Evolutionary conservation across 2,797 vertebrate species (phyloP), one percentile per base, ranked within the genome.

Genomic region (Aplochiton taeniatus): DNA sequence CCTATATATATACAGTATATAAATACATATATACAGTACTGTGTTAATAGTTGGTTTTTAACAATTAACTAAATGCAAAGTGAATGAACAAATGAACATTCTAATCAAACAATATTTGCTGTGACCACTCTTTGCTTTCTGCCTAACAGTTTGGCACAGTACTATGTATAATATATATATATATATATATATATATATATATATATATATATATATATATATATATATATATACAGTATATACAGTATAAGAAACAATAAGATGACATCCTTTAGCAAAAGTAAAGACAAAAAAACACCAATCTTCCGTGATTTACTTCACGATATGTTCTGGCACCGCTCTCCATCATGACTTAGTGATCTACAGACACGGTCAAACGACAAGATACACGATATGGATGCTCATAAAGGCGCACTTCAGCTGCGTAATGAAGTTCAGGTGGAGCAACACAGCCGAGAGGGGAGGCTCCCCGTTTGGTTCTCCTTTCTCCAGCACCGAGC

Each of bases 391-490:
- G 74, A 64, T 48, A 60, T 75, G 75, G 65, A 64, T 58, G 11
- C 77, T 81, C 73, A 66, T 82, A 66, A 76, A 73, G 8, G 48
- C 54, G 43, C 48, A 31, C 18, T 47, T 53, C 8, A 58, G 76
- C 63, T 44, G 60, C 56, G 61, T 85, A 85, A 86, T 81, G 71
- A 81, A 66, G 70, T 82, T 85, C 83, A 90, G 86, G 80, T 86
- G 86, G 74, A 16, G 73, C 73, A 71, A 63, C 48, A 79, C 61
- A 48, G 12, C 47, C 11, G 47, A 48, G 47, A 48, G 47, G 47
- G 47, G 47, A 48, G 47, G 9, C 47, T 31, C 31, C 31, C 31
- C 4, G 54, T 41, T 20, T 13, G 13, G 31, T 9, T 11, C 4
- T 55, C 14, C 42, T 17, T 54, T 19, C 52, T 19, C 11, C 20